Conservation (phyloP, 2,113 vertebrate genomes). For the Symphodus melops region DNA sequence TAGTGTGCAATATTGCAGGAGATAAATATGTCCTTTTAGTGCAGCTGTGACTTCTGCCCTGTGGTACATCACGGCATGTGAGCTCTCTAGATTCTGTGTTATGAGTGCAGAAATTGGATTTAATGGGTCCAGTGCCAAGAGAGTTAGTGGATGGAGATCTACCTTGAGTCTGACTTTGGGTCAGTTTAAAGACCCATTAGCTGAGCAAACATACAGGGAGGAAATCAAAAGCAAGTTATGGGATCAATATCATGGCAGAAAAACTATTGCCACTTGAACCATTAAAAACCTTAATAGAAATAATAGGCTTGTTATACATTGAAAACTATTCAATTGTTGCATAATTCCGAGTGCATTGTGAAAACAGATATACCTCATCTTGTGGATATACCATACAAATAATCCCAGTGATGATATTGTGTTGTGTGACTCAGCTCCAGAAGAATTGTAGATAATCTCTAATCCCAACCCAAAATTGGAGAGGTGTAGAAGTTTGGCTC, state of each 20-base stretch:
- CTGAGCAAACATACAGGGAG: constrained; percentile 47
- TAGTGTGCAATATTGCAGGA: constrained; percentile 25
- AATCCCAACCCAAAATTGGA: not conserved
- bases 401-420: not conserved
- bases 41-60: constrained; percentile 34
- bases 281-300: not conserved
- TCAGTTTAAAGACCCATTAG: constrained; percentile 54
- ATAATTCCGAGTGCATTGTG: not conserved
- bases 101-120: constrained; percentile 54
- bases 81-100: constrained; percentile 42
- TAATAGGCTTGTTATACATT: not conserved
- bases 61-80: constrained; percentile 38
- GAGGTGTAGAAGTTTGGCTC: no score
- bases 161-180: constrained; percentile 43
- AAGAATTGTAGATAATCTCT: not conserved
- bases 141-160: constrained; percentile 53
- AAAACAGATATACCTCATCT: not conserved
- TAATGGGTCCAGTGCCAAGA: constrained; percentile 51
- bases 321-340: not conserved
- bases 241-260: not conserved
- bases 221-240: constrained; percentile 25
- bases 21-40: constrained; percentile 38
- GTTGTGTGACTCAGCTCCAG: not conserved
- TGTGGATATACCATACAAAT: not conserved
- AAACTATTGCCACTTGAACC: not conserved